Evolutionary conservation across 2,113 vertebrate genomes (phyloP).

Genomic region (Heliornis fulica): DNA sequence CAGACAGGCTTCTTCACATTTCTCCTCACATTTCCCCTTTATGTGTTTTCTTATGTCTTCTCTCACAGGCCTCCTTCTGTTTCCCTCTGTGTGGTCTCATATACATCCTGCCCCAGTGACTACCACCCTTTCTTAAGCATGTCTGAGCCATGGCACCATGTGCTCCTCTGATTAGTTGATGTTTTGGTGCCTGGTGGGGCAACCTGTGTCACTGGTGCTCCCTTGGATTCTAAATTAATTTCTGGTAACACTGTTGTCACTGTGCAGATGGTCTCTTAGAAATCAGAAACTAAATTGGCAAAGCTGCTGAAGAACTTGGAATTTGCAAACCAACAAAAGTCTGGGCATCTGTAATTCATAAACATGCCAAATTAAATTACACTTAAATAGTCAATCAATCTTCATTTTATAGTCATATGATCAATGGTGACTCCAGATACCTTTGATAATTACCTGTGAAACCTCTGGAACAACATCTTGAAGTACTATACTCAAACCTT

Average conservation of each 20-base stretch:
- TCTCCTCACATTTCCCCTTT: neutral
- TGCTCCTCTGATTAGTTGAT: neutral
- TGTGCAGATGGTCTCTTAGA: neutral
- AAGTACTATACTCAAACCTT: neutral
- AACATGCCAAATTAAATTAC: neutral
- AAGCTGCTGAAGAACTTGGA: neutral
- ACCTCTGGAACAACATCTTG: constrained; percentile 7
- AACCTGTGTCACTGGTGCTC: neutral
- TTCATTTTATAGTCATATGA: neutral
- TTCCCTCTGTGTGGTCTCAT: neutral
- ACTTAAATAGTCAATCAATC: neutral
- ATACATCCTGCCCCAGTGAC: no score
- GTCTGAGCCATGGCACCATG: accelerated
- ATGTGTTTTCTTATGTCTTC: neutral
- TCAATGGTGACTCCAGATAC: neutral
- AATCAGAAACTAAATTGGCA: neutral
- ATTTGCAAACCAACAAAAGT: neutral
- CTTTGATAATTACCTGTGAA: constrained; percentile 16
- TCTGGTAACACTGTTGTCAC: neutral
- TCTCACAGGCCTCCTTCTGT: neutral
- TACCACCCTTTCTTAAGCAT: neutral
- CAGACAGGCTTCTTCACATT: neutral
- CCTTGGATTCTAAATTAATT: neutral
- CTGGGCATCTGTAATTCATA: constrained; percentile 8
- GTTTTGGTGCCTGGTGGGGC: neutral